Evolutionary conservation across 2,888 invertebrate species (phyloP), one percentile per base, ranked within the genome.

Genomic region (Drosophila aldrichi): DNA sequence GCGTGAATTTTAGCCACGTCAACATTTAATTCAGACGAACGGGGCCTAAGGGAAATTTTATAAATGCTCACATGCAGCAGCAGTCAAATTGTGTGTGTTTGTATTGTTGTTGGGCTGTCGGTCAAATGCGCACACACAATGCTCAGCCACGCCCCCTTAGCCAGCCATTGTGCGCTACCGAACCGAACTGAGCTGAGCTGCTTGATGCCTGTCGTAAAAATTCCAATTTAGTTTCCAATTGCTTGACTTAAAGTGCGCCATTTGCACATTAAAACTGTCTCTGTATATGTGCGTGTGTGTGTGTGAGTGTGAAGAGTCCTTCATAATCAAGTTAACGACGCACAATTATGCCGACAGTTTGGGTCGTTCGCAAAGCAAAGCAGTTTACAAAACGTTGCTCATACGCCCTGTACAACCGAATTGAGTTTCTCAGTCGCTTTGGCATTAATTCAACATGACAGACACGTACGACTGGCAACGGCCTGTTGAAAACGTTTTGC

Each of bases 311-410:
- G 56, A 62, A 51, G 49, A 69, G 68, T 76, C 82, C 82, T 85
- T 89, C 88, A 85, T 89, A 88, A 85, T 89, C 88, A 85, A 85
- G 82, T 85, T 89, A 89, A 85, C 88, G 88, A 85, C 82, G 70
- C 78, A 88, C 85, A 85, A 89, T 89, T 86, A 89, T 88, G 88
- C 77, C 77, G 89, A 77, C 81, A 89, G 74, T 77, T 76, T 83
- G 84, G 63, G 74, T 1, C 29, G 29, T 29, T 29, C 6, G 29
- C 90, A 79, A 68, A 77, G 86, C 83, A 71, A 73, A 79, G 87
- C 89, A 79, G 75, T 85, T 82, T 87, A 70, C 78, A 70, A 69
- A 82, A 88, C 78, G 85, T 85, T 82, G 78, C 88, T 75, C 85
- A 85, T 84, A 89, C 85, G 82, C 74, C 75, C 58, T 70, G 60